Evolutionary conservation across 2,888 invertebrate genomes (phyloP).

Genomic region (Idaea dimidiata): DNA sequence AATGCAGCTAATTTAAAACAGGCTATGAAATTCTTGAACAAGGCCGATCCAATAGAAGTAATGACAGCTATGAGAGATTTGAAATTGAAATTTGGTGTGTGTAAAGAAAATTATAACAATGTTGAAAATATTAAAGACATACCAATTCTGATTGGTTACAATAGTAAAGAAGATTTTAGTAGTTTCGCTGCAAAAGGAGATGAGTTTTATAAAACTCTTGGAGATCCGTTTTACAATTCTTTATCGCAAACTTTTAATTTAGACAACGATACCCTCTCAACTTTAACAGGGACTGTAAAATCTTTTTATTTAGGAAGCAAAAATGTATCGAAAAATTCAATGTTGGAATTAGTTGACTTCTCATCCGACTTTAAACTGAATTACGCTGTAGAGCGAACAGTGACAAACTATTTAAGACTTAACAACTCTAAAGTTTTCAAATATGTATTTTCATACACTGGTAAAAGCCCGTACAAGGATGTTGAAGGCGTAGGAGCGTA

Average conservation of each 20-base stretch:
- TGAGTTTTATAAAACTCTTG: slow-evolving; percentile 27
- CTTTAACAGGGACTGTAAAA: slow-evolving; percentile 29
- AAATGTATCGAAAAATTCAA: slow-evolving; percentile 32
- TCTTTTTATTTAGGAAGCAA: slow-evolving; percentile 40
- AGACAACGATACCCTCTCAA: slow-evolving; percentile 23
- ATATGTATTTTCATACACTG: slow-evolving; percentile 45
- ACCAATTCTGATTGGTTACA: slow-evolving; percentile 46
- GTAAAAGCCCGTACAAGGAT: slow-evolving; percentile 36
- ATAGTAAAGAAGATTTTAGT: slow-evolving; percentile 43
- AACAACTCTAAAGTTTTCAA: slow-evolving; percentile 37
- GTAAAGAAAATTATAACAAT: slow-evolving; percentile 38
- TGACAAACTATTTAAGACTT: slow-evolving; percentile 38
- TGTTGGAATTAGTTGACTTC: slow-evolving; percentile 40
- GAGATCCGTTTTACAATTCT: slow-evolving; percentile 24
- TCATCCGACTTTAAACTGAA: slow-evolving; percentile 38
- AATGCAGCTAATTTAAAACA: slow-evolving; percentile 29
- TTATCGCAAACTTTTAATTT: slow-evolving; percentile 28
- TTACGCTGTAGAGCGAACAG: slow-evolving; percentile 42
- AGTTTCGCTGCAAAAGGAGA: slow-evolving; percentile 30
- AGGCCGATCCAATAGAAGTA: slow-evolving; percentile 37
- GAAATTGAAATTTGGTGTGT: slow-evolving; percentile 34
- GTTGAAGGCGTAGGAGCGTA: slow-evolving; percentile 40
- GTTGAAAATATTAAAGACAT: slow-evolving; percentile 24
- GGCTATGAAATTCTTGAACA: slow-evolving; percentile 43
- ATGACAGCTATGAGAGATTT: slow-evolving; percentile 38